Conservation (phyloP, 2,888 invertebrate species). For the Meghimatium bilineatum region DNA sequence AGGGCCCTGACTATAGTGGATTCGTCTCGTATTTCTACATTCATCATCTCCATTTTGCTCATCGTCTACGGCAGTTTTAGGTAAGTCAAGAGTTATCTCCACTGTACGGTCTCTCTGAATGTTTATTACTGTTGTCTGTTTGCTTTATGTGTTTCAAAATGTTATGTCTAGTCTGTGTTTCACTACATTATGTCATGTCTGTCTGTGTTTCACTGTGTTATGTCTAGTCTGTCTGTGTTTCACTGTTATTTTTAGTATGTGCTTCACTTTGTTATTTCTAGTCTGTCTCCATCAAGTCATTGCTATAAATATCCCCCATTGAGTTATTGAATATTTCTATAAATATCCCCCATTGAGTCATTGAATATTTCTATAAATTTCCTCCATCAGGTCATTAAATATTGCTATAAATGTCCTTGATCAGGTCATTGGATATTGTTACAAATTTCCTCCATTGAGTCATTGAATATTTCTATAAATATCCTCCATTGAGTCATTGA, state of each 20-base stretch:
- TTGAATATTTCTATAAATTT: constrained; percentile 84
- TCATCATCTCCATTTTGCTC: constrained; percentile 96
- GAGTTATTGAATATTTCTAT: constrained; percentile 92
- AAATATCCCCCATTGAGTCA: constrained; percentile 81
- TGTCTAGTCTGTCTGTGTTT: no score
- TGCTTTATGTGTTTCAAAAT: no score
- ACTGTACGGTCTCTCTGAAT: no score
- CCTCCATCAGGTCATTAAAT: constrained; percentile 87
- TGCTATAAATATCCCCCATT: constrained; percentile 53
- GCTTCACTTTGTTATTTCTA: no score
- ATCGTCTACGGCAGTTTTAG: constrained; percentile 97
- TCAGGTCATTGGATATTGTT: constrained; percentile 93
- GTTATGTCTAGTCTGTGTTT: no score
- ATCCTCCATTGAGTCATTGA: constrained; percentile 85
- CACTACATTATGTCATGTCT: no score
- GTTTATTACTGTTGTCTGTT: no score
- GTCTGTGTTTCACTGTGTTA: no score
- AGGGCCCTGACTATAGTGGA: constrained; percentile 98
- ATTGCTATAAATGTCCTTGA: constrained; percentile 79
- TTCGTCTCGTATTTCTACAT: constrained; percentile 96
- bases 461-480: constrained; percentile 86
- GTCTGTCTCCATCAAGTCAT: no score
- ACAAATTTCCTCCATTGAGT: constrained; percentile 80
- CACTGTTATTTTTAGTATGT: no score
- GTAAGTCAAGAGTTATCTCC: constrained; percentile 69